phyloP scores from a whole-genome alignment of 2,113 vertebrate genomes.

The Indicator maculatus region DNA sequence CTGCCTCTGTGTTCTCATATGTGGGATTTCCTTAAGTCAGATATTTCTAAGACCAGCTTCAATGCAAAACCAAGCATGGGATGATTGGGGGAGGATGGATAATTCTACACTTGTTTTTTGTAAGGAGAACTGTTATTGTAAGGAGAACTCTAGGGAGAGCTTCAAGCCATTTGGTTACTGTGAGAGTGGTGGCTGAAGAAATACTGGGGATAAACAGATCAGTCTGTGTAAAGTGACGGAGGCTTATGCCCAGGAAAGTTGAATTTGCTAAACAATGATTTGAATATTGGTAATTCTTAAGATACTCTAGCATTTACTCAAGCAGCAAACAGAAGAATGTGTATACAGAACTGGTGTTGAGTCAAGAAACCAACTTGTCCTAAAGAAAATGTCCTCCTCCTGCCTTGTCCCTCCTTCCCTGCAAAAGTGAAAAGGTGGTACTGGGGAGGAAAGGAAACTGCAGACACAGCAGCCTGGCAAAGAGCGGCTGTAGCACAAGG shows the following conservation, averaged over 20 bases:
- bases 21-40: background rate
- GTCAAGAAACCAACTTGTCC: background rate
- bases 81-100: background rate
- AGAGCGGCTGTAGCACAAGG: background rate
- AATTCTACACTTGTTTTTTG: background rate
- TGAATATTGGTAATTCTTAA: background rate
- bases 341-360: background rate
- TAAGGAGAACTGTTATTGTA: background rate
- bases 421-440: background rate
- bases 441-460: background rate
- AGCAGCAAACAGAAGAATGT: background rate
- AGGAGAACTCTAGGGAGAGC: background rate
- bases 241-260: background rate
- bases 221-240: background rate
- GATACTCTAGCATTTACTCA: background rate
- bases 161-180: background rate
- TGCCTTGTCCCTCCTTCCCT: background rate
- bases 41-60: background rate
- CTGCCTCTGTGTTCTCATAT: background rate
- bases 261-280: background rate
- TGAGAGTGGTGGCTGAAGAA: background rate
- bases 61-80: background rate
- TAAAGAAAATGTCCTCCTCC: background rate
- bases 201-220: background rate
- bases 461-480: conserved; percentile 1